Base-by-base conservation (phyloP, 2,797 vertebrate genomes). In the Sebastes nivosus region DNA sequence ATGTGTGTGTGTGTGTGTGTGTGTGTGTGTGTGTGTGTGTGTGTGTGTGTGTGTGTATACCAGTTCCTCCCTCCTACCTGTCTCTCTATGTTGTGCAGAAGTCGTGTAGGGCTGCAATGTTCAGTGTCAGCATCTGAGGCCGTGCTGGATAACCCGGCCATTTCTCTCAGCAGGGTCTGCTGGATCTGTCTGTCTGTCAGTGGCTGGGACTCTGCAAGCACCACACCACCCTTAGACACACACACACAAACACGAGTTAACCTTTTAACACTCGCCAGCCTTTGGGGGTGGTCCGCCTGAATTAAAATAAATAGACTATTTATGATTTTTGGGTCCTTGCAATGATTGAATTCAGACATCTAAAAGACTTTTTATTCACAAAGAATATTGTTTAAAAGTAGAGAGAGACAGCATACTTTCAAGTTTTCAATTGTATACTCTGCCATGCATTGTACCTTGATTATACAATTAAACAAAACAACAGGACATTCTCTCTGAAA, bases 71-170 rank as follows among this genome's bases (percentile, higher is more conserved):
- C 11, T 70, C 91, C 90, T 95, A 99, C 98, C 97, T 99, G 98
- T 96, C 96, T 97, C 87, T 99, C 97, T 91, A 99, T 98, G 95
- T 97, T 98, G 89, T 95, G 95, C 87, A 99, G 96, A 79, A 99
- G 97, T 64, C 95, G 94, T 11, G 96, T 96, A 58, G 98, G 98
- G 84, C 97, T 99, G 95, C 97, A 97, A 81, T 96, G 96, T 87
- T 97, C 97, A 75, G 93, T 94, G 92, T 98, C 97, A 18, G 94
- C 93, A 74, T 97, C 97, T 8, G 95, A 93, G 71, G 87, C 88
- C 46, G 95, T 84, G 82, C 90, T 95, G 84, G 97, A 95, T 74
- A 96, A 94, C 83, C 92, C 93, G 58, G 93, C 91, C 86, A 95
- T 95, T 84, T 97, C 95, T 87, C 93, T 92, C 94, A 96, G 94